Evolutionary conservation across 1,140 invertebrate species (phyloP), one percentile per base, ranked within the genome.

Genomic region (Chionoecetes opilio): DNA sequence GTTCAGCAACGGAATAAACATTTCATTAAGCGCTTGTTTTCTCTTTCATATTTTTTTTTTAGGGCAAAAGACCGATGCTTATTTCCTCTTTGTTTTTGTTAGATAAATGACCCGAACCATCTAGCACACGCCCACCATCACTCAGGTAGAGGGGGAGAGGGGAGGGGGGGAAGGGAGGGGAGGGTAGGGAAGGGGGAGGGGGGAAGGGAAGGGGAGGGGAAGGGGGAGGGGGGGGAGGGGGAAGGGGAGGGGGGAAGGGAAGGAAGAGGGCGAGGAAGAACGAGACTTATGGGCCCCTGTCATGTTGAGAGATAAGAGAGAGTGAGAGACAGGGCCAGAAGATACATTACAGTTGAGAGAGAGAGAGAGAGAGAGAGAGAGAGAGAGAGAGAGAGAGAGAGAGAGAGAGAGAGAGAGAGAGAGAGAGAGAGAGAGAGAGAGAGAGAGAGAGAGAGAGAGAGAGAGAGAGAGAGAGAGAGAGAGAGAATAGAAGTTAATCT

Each of bases 1-100:
- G 21, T 75, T 75, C 3, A 46, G 41, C 41, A 75, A n/a, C 63
- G 63, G 6, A 6, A 75, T 75, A n/a, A n/a, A 75, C n/a, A 75
- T 75, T n/a, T n/a, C n/a, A 2, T 75, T 75, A n/a, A 8, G n/a
- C 11, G 63, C 63, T 26, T 26, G 63, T 75, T 75, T 75, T 75
- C 63, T 75, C 63, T 75, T 75, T 75, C 63, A 75, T 26, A 75
- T n/a, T 75, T 75, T 75, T 75, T 75, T 75, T 75, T 26, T 6
- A 1, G 63, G 63, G 63, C 8, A 75, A 75, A 17, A 75, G 63
- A 75, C 63, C 63, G 63, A 75, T 75, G 26, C 63, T 75, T 75
- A 75, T 75, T 75, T 75, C 63, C 63, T 75, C 63, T 75, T 75
- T 75, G 63, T 75, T 75, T 75, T 75, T 75, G 63, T 75, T 75